Percentiles rank a stretch among this genome's conserved stretches.
Evolutionary conservation across 2,113 vertebrate genomes (phyloP).

Genomic region (Brachypteracias leptosomus): DNA sequence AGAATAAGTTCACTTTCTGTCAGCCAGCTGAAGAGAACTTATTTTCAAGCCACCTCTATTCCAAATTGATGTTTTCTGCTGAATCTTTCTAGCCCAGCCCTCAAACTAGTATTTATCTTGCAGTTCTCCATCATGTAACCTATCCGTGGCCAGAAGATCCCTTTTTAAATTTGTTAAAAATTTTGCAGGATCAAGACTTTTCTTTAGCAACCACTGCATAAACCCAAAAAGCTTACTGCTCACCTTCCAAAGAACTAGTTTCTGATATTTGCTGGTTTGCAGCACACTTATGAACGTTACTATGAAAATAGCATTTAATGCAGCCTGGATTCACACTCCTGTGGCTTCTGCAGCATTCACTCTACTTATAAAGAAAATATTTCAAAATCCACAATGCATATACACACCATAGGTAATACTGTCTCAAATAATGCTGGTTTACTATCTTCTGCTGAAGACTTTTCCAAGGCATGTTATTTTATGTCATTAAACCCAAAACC

Average conservation of each 20-base stretch:
- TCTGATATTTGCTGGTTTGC: background rate
- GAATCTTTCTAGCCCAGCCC: background rate
- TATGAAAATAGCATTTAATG: background rate
- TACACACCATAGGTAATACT: background rate
- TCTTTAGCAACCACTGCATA: background rate
- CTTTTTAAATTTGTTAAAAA: background rate
- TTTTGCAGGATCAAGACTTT: background rate
- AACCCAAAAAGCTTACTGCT: background rate
- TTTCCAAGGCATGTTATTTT: background rate
- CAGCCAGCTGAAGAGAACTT: background rate
- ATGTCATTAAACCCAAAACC: background rate
- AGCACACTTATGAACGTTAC: background rate
- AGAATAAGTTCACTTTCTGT: background rate
- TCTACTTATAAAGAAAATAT: background rate
- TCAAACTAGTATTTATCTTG: background rate
- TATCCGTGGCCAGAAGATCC: background rate
- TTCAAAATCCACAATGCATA: background rate
- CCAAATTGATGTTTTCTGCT: background rate
- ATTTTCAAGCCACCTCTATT: background rate
- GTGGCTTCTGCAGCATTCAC: background rate
- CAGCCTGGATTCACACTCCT: background rate
- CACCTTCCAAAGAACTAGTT: background rate
- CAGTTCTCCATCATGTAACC: background rate
- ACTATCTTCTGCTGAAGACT: background rate
- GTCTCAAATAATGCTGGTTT: background rate